Evolutionary conservation across 2,888 invertebrate species (phyloP).

Genomic region (Drosophila testacea): DNA sequence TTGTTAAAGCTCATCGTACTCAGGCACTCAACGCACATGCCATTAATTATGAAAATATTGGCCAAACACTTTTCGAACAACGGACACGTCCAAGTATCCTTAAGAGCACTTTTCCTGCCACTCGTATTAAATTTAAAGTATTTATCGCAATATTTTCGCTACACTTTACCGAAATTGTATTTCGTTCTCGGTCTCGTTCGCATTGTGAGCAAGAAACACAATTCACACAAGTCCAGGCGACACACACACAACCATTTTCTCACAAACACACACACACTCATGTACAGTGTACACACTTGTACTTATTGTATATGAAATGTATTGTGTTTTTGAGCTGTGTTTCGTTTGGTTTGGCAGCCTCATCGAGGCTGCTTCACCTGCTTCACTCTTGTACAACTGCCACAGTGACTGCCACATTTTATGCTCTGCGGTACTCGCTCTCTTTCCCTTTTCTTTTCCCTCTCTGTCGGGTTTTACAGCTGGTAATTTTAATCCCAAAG

Average conservation of each 20-base stretch:
- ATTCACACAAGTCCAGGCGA: constrained; percentile 41
- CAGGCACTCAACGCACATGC: constrained; percentile 55
- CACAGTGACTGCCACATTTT: constrained; percentile 37
- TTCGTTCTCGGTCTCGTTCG: constrained; percentile 32
- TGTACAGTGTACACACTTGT: constrained; percentile 9
- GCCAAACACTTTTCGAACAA: constrained; percentile 67
- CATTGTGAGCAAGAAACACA: constrained; percentile 27
- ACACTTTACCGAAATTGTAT: constrained; percentile 73
- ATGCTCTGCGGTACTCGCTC: constrained; percentile 13
- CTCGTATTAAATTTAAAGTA: constrained; percentile 76
- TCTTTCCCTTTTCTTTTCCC: neutral
- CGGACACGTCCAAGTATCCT: constrained; percentile 41
- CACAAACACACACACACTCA: constrained; percentile 22
- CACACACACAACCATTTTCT: constrained; percentile 14
- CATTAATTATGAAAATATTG: constrained; percentile 80
- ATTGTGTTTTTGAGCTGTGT: constrained; percentile 56
- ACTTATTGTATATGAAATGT: constrained; percentile 49
- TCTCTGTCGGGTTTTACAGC: constrained; percentile 17
- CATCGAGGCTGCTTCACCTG: constrained; percentile 32
- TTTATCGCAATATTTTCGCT: constrained; percentile 76
- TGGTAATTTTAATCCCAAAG: constrained; percentile 23
- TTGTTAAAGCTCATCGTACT: constrained; percentile 12
- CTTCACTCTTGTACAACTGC: constrained; percentile 30
- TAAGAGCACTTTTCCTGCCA: constrained; percentile 48
- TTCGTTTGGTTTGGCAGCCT: constrained; percentile 43